Evolutionary conservation across 2,113 vertebrate species (phyloP).

Genomic region (Chloropsis cyanopogon): DNA sequence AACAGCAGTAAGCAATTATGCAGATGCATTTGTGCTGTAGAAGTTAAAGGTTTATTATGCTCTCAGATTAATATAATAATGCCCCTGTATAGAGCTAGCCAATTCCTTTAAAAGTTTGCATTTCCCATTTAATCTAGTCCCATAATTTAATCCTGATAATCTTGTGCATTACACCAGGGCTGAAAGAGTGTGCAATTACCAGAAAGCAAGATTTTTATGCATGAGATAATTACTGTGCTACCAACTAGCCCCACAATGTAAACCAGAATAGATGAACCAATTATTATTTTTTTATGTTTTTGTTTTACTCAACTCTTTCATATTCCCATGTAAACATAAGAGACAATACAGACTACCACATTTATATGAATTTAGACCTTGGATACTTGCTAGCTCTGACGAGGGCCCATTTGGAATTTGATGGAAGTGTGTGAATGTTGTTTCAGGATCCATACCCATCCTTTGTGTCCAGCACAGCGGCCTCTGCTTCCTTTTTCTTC

Average conservation of each 20-base stretch:
- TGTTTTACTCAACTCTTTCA: background rate
- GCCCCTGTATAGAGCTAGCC: background rate
- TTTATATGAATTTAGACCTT: background rate
- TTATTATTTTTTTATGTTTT: background rate
- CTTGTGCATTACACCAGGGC: background rate
- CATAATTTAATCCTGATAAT: constrained; percentile 9
- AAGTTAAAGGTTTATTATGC: constrained; percentile 21
- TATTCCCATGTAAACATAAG: background rate
- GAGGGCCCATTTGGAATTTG: background rate
- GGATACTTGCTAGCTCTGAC: background rate
- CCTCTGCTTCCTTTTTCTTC: background rate
- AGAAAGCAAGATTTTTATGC: constrained; percentile 33
- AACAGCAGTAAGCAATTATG: constrained; percentile 1
- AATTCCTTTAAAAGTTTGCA: constrained; percentile 19
- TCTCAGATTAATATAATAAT: constrained; percentile 40
- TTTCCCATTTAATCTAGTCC: constrained; percentile 41
- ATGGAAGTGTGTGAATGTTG: background rate
- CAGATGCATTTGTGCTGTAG: background rate
- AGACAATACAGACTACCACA: background rate
- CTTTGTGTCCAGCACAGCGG: too few species aligned
- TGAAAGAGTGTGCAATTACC: constrained; percentile 39
- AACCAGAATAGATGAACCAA: background rate
- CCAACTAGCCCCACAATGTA: background rate
- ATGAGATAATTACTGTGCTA: constrained; percentile 10
- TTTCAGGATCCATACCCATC: background rate